Evolutionary conservation across 1,140 invertebrate species (phyloP), one percentile per base, ranked within the genome.

Genomic region (Rhyacophila brunnea): DNA sequence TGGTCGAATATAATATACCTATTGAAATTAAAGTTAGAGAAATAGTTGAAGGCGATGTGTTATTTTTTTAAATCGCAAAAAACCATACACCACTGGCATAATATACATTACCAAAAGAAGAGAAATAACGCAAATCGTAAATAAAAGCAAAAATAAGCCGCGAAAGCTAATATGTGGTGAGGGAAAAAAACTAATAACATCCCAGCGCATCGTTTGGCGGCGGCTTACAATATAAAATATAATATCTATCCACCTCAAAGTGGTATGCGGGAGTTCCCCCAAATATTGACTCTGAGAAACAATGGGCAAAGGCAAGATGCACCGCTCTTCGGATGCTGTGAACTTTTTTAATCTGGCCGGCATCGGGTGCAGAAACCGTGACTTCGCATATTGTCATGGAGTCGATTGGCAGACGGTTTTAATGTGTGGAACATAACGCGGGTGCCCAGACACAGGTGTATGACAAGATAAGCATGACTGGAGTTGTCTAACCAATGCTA

Each of bases 231-330:
- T 28, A 28, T n/a, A n/a, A n/a, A n/a, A n/a, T n/a, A n/a, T n/a
- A n/a, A n/a, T 59, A 54, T 52, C 28, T 35, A 34, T 17, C 23
- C 55, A 32, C 35, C 35, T 28, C 23, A 28, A 28, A 28, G 23
- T 28, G 23, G 23, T 28, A 28, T 28, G 28, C 45, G 47, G n/a
- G 58, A 28, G 43, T 32, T 45, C 49, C 36, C 35, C 53, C 54
- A 56, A 64, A 64, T 60, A 60, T 60, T 64, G 57, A 60, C 57
- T 60, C 17, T 34, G 42, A 57, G 54, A 60, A 64, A 64, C 57
- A 60, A 64, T 60, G 48, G 57, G 14, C 14, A 28, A 46, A 61
- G 38, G 46, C 42, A 28, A 32, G 32, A 42, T 36, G 44, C 40
- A 50, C 32, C 52, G 58, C 48, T 42, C 42, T 34, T 52, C 18